Evolutionary conservation across 2,113 vertebrate genomes (phyloP), one percentile per base, ranked within the genome.

Genomic region (Pao palembangensis): DNA sequence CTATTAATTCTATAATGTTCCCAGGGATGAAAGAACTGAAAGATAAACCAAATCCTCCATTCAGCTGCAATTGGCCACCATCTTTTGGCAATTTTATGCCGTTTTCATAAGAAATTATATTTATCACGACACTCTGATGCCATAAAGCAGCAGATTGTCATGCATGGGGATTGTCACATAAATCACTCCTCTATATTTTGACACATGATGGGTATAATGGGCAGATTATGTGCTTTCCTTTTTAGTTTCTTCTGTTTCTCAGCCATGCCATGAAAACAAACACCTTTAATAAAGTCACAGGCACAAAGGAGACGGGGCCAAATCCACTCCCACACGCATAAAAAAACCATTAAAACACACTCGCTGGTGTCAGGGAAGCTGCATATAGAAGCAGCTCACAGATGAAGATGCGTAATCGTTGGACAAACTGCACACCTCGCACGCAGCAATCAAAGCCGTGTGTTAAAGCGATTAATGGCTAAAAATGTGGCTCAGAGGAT

Each of bases 281-380:
- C 72, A 81, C 68, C 75, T 81, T 80, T 79, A 82, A 89, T 89
- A 91, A 92, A 93, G 85, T 88, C 93, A 87, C 81, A 89, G 88
- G 90, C 91, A 90, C 89, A 90, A 92, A 92, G 90, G 92, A 91
- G 91, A 92, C 85, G 92, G 92, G 91, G 89, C 90, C 90, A 89
- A 91, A 94, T 92, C 92, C 90, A 91, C 89, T 88, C 90, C 15
- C 69, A 64, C 75, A 78, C 60, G 87, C n/a, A 61, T 16, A 56
- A 17, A 56, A 17, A 43, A 52, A 52, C 51, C 60, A 69, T 50
- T n/a, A 64, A 69, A 28, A 48, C 69, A 43, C 58, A 65, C 46
- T 14, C 20, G 73, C 59, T 59, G 64, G 83, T 81, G 81, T 79
- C 61, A 72, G 42, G 23, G 72, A 54, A 79, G 76, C 75, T 62